These are phyloP conservation scores for Aphaenogaster rudis DNA, from an alignment of 1,140 invertebrate species.

Conservation along the genomic window DNA sequence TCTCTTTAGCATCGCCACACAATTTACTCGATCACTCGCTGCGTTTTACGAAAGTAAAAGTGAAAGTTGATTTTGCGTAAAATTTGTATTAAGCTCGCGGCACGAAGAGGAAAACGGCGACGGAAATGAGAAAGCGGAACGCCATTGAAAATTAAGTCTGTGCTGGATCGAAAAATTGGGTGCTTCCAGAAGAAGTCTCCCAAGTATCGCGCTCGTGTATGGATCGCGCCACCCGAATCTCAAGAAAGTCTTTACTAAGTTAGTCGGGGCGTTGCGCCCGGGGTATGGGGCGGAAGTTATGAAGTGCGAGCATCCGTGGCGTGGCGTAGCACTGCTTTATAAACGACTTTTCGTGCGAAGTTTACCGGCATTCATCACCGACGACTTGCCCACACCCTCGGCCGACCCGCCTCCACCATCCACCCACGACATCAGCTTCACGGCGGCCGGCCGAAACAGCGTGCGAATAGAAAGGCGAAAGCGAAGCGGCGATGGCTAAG, in stretches of 20 bases:
- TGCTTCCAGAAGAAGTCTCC: conserved; percentile 47
- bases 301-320: conserved; percentile 82
- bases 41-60: conserved; percentile 17
- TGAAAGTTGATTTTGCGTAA: conserved; percentile 27
- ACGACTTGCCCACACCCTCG: conserved; percentile 72
- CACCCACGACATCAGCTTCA: conserved; percentile 70
- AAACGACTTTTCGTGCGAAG: conserved; percentile 84
- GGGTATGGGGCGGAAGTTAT: conserved; percentile 81
- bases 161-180: conserved; percentile 60
- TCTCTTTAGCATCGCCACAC: neutral
- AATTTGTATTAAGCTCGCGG: conserved; percentile 38
- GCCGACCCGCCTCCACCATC: conserved; percentile 62
- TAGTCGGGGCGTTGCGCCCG: conserved; percentile 68
- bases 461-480: conserved; percentile 61
- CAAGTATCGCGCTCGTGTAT: conserved; percentile 58
- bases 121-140: conserved; percentile 34
- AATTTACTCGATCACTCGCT: neutral
- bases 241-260: conserved; percentile 70
- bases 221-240: conserved; percentile 64
- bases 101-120: neutral
- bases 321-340: conserved; percentile 82
- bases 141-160: conserved; percentile 63
- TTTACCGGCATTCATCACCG: conserved; percentile 84
- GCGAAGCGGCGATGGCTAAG: conserved; percentile 68
- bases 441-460: conserved; percentile 68